These are phyloP conservation scores for Xenus cinereus DNA, from an alignment of 2,113 vertebrate genomes.

Conservation along the genomic window DNA sequence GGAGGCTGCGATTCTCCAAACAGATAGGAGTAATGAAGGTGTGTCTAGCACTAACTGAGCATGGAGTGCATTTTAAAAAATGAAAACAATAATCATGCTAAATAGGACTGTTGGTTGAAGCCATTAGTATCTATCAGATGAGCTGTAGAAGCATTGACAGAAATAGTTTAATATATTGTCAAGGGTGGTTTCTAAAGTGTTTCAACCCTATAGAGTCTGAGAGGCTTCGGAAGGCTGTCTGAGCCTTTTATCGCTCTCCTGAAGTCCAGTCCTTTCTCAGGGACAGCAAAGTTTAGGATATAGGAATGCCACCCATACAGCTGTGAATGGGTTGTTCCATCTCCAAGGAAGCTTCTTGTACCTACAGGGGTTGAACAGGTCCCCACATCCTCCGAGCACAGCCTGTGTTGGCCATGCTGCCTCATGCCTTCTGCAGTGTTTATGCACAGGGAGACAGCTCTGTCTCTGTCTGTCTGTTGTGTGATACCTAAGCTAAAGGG, in stretches of 20 bases:
- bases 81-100: constrained; percentile 69
- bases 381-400: neutral
- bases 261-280: neutral
- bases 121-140: constrained; percentile 67
- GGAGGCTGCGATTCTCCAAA: constrained; percentile 46
- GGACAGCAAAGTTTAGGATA: neutral
- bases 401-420: neutral
- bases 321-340: neutral
- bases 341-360: neutral
- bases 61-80: constrained; percentile 68
- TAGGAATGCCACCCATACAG: neutral
- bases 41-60: constrained; percentile 65
- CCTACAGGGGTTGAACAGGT: neutral
- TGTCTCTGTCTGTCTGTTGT: neutral
- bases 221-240: neutral
- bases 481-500: neutral
- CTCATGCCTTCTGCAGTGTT: neutral
- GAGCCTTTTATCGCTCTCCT: neutral
- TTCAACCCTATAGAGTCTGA: neutral
- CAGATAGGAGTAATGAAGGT: constrained; percentile 70
- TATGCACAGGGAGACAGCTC: neutral
- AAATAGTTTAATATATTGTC: constrained; percentile 58
- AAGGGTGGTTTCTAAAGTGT: constrained; percentile 21
- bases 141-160: constrained; percentile 51
- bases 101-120: constrained; percentile 61